These are phyloP conservation scores for Temnopleurus reevesii DNA, from an alignment of 53 echinoderm and acorn worm genomes.

Conservation along the genomic window DNA sequence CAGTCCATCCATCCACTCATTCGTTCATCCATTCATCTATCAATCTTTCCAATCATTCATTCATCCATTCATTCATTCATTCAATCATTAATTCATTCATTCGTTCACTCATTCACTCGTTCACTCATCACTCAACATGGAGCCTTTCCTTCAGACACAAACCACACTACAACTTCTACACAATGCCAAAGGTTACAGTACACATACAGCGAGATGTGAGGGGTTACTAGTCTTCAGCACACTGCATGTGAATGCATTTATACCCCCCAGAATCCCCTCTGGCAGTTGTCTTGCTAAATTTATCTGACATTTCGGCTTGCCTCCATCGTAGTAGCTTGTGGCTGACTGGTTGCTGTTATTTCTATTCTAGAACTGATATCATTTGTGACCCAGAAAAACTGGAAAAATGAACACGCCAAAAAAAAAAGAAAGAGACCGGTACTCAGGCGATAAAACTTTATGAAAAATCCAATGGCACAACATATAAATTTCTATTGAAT, in stretches of 20 bases:
- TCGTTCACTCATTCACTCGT: constrained; percentile 33
- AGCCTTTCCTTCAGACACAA: neutral
- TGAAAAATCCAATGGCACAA: too few relatives aligned
- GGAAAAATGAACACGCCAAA: too few relatives aligned
- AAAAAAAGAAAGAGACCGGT: too few relatives aligned
- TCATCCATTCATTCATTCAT: too few relatives aligned
- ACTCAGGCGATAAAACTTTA: too few relatives aligned
- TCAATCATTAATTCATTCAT: too few relatives aligned
- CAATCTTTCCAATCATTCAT: too few relatives aligned
- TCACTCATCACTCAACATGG: neutral
- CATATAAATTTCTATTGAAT: too few relatives aligned
- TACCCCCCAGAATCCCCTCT: constrained; percentile 14
- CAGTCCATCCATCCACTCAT: too few relatives aligned
- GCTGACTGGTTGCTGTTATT: neutral
- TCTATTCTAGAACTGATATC: constrained; percentile 2
- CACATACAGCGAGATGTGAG: neutral
- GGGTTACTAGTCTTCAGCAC: constrained; percentile 3
- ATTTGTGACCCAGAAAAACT: too few relatives aligned
- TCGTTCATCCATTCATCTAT: too few relatives aligned
- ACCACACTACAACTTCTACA: neutral
- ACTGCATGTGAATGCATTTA: constrained; percentile 21
- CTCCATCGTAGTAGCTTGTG: constrained; percentile 7
- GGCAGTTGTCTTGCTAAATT: constrained; percentile 41
- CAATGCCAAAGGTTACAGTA: neutral
- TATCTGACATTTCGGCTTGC: constrained; percentile 21